Percentiles rank a stretch among this genome's conserved stretches.
These are phyloP conservation scores for Drosophila pruinosa DNA, from an alignment of 1,140 invertebrate species.

Conservation along the genomic window DNA sequence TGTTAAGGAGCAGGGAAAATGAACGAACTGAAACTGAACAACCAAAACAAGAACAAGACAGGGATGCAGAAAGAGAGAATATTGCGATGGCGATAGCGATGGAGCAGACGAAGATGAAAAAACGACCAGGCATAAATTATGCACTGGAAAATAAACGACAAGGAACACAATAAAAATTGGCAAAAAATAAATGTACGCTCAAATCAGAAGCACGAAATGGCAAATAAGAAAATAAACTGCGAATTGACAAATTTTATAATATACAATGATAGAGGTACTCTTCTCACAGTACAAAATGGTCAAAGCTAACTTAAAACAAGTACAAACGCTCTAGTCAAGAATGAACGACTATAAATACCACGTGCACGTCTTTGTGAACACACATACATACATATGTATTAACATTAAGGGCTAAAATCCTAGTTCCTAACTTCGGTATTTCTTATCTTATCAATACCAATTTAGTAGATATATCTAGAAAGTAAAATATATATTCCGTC, in stretches of 20 bases:
- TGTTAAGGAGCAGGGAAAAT: not conserved
- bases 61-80: not conserved
- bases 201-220: conserved; percentile 71
- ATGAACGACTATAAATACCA: no score
- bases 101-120: not conserved
- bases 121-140: conserved; percentile 66
- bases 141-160: conserved; percentile 77
- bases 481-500: no score
- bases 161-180: conserved; percentile 70
- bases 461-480: no score
- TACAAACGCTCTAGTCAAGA: not conserved
- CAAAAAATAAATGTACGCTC: conserved; percentile 73
- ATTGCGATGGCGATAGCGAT: not conserved
- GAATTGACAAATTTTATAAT: conserved; percentile 1
- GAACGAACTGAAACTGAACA: not conserved
- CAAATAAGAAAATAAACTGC: conserved; percentile 25
- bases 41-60: conserved; percentile 26
- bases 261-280: conserved; percentile 13
- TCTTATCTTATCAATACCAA: no score
- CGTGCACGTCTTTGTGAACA: no score
- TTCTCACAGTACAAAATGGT: not conserved
- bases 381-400: no score
- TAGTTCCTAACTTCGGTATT: no score
- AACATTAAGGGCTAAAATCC: no score
- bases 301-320: not conserved